These are phyloP conservation scores for Pteromalus puparum DNA, from an alignment of 1,140 invertebrate genomes.

Conservation along the genomic window DNA sequence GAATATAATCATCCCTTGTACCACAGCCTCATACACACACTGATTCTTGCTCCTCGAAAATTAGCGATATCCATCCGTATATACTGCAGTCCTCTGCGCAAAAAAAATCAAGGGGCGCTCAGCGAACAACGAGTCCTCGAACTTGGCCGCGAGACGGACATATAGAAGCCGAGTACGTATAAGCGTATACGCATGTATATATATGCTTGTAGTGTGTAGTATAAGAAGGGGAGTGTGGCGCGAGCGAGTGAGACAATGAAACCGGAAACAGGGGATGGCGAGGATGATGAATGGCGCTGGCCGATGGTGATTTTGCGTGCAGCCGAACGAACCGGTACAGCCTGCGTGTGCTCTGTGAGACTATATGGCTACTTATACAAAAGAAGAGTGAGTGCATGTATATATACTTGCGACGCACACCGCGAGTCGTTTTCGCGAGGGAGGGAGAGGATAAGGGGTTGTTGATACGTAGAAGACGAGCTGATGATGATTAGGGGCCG, in stretches of 20 bases:
- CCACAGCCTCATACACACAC: not conserved
- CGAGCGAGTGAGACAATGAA: slow-evolving; percentile 54
- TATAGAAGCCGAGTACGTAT: not conserved
- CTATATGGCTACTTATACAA: slow-evolving; percentile 23
- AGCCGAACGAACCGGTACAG: slow-evolving; percentile 59
- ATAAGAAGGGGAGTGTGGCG: slow-evolving; percentile 16
- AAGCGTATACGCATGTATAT: not conserved
- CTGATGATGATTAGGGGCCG: slow-evolving; percentile 62
- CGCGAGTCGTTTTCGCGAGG: too few species aligned
- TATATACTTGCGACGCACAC: too few species aligned
- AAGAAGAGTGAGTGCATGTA: not conserved
- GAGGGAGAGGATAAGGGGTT: slow-evolving; percentile 58
- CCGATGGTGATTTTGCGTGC: slow-evolving; percentile 73
- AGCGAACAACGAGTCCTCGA: not conserved
- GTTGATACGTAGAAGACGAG: slow-evolving; percentile 53
- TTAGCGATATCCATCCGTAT: slow-evolving; percentile 6
- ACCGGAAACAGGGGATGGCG: slow-evolving; percentile 55
- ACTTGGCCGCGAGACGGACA: not conserved
- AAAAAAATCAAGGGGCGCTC: slow-evolving; percentile 1
- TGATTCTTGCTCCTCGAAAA: not conserved
- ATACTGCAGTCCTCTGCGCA: not conserved
- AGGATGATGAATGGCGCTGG: slow-evolving; percentile 72
- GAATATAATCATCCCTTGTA: too few species aligned
- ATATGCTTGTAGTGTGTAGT: not conserved
- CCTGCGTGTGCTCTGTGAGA: slow-evolving; percentile 31